A percentile compares a stretch with the other conserved stretches of the same genome.
phyloP scores from a whole-genome alignment of 2,113 vertebrate species.

The Rynchops niger region DNA sequence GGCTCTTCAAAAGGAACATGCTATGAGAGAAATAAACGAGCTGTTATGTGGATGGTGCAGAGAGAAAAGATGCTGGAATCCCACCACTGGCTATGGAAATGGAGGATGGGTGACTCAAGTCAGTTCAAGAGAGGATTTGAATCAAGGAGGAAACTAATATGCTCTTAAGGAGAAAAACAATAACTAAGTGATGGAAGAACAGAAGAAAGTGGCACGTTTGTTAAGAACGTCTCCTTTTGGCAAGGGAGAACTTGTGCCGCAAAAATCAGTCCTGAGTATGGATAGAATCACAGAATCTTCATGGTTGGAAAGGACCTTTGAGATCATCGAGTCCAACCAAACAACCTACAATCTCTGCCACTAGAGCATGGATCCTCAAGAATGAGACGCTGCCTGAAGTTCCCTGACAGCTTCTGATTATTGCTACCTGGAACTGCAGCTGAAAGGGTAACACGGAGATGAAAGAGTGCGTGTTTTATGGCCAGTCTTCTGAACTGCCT shows the following conservation, averaged over 20 bases:
- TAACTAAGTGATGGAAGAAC: not conserved
- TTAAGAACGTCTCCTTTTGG: not conserved
- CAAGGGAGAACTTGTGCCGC: not conserved
- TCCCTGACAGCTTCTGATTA: not conserved
- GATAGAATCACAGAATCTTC: not conserved
- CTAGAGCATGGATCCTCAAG: not conserved
- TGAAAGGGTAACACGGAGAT: not conserved
- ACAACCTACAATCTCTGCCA: no score
- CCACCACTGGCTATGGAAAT: not conserved
- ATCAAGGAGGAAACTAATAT: constrained; percentile 21
- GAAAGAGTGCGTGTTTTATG: not conserved
- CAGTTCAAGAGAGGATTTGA: constrained; percentile 36
- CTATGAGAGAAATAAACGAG: not conserved
- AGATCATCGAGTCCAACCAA: no score
- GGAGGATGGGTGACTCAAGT: constrained; percentile 4
- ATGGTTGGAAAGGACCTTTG: no score
- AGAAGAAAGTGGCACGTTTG: not conserved
- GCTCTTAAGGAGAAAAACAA: not conserved
- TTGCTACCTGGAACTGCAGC: not conserved
- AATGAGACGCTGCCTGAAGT: not conserved
- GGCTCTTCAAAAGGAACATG: not conserved
- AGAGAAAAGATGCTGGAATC: not conserved
- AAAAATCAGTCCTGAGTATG: not conserved
- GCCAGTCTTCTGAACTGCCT: not conserved
- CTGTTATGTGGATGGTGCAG: not conserved